Conservation (phyloP, 2,113 vertebrate species). For the Trematocara marginatum region DNA sequence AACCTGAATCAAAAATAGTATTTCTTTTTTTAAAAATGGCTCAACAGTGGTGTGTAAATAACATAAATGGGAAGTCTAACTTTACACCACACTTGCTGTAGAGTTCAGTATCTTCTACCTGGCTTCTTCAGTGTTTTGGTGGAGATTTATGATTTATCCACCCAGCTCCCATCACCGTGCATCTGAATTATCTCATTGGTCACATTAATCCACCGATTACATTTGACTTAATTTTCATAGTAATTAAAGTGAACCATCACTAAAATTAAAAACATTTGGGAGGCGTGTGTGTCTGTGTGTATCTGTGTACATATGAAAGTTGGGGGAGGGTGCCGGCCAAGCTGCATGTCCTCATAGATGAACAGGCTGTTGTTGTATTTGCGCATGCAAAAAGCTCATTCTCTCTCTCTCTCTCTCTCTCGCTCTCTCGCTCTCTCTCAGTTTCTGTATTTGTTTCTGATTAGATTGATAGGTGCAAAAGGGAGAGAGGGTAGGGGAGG, state of each 20-base stretch:
- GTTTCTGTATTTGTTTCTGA: conserved; percentile 45
- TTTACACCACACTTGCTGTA: not conserved
- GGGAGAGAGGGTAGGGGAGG: conserved; percentile 40
- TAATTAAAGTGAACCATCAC: conserved; percentile 79
- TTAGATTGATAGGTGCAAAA: conserved; percentile 73
- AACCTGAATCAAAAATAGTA: not conserved
- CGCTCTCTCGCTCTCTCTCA: not conserved
- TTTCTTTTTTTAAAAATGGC: not conserved
- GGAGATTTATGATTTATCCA: conserved; percentile 71
- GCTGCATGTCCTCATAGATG: conserved; percentile 37
- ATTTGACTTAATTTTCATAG: conserved; percentile 78
- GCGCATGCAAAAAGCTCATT: not conserved
- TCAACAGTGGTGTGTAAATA: not conserved
- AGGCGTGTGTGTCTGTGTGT: conserved; percentile 11
- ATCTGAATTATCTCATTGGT: conserved; percentile 73
- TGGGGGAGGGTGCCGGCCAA: not conserved
- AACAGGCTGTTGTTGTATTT: conserved; percentile 51
- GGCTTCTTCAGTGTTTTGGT: conserved; percentile 44
- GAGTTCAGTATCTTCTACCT: conserved; percentile 9
- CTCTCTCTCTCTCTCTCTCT: not conserved
- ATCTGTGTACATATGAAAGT: not conserved
- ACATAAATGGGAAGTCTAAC: conserved; percentile 3
- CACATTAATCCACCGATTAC: conserved; percentile 74
- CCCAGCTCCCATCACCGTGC: conserved; percentile 51
- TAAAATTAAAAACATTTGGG: conserved; percentile 66